Evolutionary conservation across 2,113 vertebrate genomes (phyloP).

Genomic region (Rhea pennata): DNA sequence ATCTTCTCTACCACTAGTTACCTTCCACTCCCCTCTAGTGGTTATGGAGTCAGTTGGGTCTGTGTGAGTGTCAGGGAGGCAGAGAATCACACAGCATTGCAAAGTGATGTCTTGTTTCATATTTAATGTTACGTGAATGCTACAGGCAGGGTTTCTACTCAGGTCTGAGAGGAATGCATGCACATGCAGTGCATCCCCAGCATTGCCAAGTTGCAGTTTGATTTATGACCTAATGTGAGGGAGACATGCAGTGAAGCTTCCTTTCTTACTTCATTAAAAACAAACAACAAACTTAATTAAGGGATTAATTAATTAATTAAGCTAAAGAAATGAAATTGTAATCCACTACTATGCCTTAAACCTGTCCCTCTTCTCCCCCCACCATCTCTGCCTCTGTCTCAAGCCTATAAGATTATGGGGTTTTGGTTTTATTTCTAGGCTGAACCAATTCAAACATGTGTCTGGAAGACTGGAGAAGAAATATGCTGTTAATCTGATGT

Average conservation of each 20-base stretch:
- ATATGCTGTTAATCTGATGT: conserved; percentile 3
- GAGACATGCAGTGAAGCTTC: neutral
- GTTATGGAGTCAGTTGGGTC: neutral
- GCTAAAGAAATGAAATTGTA: neutral
- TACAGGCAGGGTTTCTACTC: neutral
- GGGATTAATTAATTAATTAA: neutral
- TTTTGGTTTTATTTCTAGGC: rapidly evolving
- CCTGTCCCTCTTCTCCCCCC: neutral
- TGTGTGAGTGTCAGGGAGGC: neutral
- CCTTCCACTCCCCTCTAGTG: conserved; percentile 49
- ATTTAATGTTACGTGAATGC: neutral
- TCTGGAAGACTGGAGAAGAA: neutral
- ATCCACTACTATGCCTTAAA: neutral
- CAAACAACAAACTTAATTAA: neutral
- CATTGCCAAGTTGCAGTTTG: neutral
- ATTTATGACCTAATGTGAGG: neutral
- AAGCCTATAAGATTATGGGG: neutral
- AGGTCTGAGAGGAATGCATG: rapidly evolving
- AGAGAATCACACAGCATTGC: neutral
- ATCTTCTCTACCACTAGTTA: neutral
- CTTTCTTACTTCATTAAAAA: neutral
- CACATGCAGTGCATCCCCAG: neutral
- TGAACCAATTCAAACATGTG: neutral
- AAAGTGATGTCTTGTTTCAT: neutral
- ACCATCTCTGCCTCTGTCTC: neutral